Percentiles rank a stretch among this genome's conserved stretches.
phyloP scores from a whole-genome alignment of 30 jellyfish, hydroid and myxozoan genomes.

The Aurelia sp. region DNA sequence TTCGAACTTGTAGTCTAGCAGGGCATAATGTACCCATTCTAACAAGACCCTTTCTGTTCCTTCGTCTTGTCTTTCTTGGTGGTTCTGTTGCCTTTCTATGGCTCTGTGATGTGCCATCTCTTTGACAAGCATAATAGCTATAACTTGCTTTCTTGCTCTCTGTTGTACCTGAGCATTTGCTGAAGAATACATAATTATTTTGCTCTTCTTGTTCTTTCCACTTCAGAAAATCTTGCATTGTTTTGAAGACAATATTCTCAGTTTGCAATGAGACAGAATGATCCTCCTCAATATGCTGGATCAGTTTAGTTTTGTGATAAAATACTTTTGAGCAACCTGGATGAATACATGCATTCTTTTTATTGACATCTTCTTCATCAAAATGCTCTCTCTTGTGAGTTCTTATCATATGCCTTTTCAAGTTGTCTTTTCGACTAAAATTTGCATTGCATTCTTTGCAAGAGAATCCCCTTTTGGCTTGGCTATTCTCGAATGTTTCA shows the following conservation, averaged over 20 bases:
- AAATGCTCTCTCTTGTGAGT: constrained; percentile 1
- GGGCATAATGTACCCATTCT: constrained; percentile 30
- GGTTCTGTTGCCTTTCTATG: constrained; percentile 8
- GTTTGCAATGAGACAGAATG: constrained; percentile 10
- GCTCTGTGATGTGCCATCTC: constrained; percentile 13
- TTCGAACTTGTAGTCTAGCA: constrained; percentile 33
- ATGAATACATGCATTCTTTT: constrained; percentile 7
- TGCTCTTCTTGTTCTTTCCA: constrained; percentile 43
- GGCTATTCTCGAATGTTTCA: neutral
- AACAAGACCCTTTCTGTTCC: neutral
- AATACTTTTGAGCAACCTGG: constrained; percentile 28
- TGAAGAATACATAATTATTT: constrained; percentile 20
- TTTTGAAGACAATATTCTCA: constrained; percentile 22
- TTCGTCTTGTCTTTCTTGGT: neutral
- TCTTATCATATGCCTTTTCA: constrained; percentile 28
- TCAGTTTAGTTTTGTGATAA: constrained; percentile 34
- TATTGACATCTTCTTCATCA: constrained; percentile 17
- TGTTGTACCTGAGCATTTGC: constrained; percentile 26
- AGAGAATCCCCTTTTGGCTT: neutral
- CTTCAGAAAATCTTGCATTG: constrained; percentile 18
- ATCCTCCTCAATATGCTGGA: constrained; percentile 14
- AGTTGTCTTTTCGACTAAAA: constrained; percentile 27
- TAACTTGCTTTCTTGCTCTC: constrained; percentile 37
- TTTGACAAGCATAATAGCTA: constrained; percentile 23
- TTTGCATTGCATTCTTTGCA: constrained; percentile 15